Evolutionary conservation across 2,113 vertebrate genomes (phyloP).

Genomic region (Nycticorax nycticorax): DNA sequence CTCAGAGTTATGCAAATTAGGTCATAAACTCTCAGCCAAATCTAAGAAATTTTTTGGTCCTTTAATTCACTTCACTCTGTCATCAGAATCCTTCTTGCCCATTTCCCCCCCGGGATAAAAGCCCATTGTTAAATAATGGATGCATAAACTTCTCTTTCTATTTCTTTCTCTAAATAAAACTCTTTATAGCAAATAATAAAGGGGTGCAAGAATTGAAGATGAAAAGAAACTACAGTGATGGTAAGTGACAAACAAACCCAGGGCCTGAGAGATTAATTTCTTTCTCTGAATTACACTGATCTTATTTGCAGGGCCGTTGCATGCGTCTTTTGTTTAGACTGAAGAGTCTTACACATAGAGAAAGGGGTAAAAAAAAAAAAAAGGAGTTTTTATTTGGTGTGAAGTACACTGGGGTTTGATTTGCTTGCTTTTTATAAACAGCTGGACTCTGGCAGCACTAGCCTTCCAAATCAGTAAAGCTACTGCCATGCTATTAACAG

Average conservation of each 20-base stretch:
- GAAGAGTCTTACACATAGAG: neutral
- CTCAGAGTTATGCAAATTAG: constrained; percentile 32
- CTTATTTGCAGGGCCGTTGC: neutral
- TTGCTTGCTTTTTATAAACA: neutral
- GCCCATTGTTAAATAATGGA: constrained; percentile 10
- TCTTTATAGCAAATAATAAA: neutral
- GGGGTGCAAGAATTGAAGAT: neutral
- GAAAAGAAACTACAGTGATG: constrained; percentile 6
- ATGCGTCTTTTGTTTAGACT: neutral
- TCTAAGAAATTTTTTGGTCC: neutral
- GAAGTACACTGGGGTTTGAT: neutral
- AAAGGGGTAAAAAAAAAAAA: neutral
- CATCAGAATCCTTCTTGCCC: constrained; percentile 35
- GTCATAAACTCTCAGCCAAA: constrained; percentile 1
- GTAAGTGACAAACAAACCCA: constrained; percentile 20
- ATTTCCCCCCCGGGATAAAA: neutral
- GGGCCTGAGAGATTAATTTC: constrained; percentile 18
- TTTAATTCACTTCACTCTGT: constrained; percentile 46
- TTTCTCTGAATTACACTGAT: constrained; percentile 9
- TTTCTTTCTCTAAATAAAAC: constrained; percentile 13
- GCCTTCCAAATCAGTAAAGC: neutral
- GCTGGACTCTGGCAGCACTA: neutral
- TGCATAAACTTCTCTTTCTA: neutral
- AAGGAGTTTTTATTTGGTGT: neutral
- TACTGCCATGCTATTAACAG: neutral